Evolutionary conservation across 2,113 vertebrate species (phyloP).

Genomic region (Grus americana): DNA sequence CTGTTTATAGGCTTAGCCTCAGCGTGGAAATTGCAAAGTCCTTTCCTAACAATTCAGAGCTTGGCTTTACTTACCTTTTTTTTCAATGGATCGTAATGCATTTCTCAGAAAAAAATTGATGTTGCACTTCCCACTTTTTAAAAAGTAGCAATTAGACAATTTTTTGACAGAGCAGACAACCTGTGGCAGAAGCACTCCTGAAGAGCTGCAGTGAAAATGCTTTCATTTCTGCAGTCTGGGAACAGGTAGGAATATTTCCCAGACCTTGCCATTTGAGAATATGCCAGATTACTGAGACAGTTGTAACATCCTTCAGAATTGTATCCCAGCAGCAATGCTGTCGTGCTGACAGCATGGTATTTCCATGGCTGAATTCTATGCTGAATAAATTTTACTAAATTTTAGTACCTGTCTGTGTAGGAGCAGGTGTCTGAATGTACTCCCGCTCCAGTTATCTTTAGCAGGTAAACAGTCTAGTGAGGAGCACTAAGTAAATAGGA

Average conservation of each 20-base stretch:
- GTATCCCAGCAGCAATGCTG: neutral
- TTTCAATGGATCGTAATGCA: neutral
- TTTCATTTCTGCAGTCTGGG: neutral
- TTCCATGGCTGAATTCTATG: neutral
- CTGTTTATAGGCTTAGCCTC: neutral
- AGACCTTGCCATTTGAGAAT: neutral
- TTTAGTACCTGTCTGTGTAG: neutral
- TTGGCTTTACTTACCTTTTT: neutral
- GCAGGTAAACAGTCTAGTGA: neutral
- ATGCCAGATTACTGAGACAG: neutral
- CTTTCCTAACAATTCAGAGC: neutral
- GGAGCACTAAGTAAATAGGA: neutral
- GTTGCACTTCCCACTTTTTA: neutral
- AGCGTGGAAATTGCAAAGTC: neutral
- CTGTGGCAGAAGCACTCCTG: neutral
- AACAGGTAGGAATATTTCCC: neutral
- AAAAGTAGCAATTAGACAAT: neutral
- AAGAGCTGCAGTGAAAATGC: neutral
- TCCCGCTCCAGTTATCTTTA: neutral
- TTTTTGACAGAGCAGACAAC: neutral
- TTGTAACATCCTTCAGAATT: neutral
- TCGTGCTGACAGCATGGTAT: fast-evolving
- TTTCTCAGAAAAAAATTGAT: neutral
- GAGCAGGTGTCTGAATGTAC: neutral
- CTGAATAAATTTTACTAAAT: neutral